Percentiles rank a stretch among this genome's conserved stretches.
Conservation (phyloP, 2,888 invertebrate genomes). For the Podabrus alpinus region DNA sequence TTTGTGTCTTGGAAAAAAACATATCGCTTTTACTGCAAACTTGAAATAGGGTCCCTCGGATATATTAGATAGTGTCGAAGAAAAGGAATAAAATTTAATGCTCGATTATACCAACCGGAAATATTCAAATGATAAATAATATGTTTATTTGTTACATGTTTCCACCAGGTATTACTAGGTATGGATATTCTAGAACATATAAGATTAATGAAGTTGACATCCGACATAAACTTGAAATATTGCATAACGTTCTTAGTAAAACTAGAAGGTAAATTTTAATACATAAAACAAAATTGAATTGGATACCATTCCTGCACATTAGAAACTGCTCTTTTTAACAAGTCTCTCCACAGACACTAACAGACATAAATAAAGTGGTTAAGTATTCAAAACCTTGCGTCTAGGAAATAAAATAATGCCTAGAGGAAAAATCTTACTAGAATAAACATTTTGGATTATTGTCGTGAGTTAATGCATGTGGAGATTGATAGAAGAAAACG, state of each 20-base stretch:
- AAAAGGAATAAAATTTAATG: conserved; percentile 32
- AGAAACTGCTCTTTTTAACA: background rate
- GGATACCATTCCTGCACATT: background rate
- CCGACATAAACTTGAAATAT: background rate
- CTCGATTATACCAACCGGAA: conserved; percentile 22
- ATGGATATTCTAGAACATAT: background rate
- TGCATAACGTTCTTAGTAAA: background rate
- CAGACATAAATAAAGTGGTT: background rate
- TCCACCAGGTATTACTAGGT: background rate
- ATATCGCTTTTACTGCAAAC: conserved; percentile 33
- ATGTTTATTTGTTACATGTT: background rate
- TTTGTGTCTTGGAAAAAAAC: conserved; percentile 32
- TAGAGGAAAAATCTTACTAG: background rate
- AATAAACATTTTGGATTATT: background rate
- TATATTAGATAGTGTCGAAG: conserved; percentile 29
- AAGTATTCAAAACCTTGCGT: background rate
- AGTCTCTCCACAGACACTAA: background rate
- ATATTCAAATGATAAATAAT: background rate
- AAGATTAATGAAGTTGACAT: background rate
- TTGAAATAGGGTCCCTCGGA: conserved; percentile 19
- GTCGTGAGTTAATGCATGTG: background rate
- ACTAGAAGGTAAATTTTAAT: background rate
- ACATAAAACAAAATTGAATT: conserved; percentile 5
- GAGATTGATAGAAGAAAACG: background rate
- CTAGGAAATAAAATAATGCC: background rate